Evolutionary conservation across 1,140 invertebrate species (phyloP).

Genomic region (Nasonia longicornis): DNA sequence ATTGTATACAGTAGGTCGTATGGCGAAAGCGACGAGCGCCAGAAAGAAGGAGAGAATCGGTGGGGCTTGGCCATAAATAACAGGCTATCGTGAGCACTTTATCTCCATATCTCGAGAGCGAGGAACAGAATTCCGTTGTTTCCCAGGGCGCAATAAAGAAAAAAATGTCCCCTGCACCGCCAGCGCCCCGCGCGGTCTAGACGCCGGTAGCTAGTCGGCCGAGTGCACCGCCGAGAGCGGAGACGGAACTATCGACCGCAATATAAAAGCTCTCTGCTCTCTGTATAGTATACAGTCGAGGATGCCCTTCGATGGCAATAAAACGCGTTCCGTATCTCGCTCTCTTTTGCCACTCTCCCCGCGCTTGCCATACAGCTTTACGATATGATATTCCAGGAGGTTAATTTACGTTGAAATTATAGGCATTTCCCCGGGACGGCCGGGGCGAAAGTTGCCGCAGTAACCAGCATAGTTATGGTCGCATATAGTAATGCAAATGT

Average conservation of each 20-base stretch:
- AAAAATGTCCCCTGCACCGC: conserved; percentile 32
- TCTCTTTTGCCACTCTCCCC: not conserved
- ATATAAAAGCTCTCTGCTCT: conserved; percentile 37
- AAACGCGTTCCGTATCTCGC: conserved; percentile 10
- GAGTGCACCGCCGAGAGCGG: not conserved
- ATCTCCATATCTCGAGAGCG: conserved; percentile 41
- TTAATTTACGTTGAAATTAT: conserved; percentile 46
- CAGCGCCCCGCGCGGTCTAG: no score
- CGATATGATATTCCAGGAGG: conserved; percentile 38
- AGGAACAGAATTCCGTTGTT: conserved; percentile 43
- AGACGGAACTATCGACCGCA: conserved; percentile 39
- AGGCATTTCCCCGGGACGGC: conserved; percentile 17
- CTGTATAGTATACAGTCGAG: not conserved
- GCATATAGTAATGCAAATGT: conserved; percentile 40
- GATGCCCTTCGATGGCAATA: conserved; percentile 26
- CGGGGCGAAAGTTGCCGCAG: not conserved
- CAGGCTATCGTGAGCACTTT: conserved; percentile 38
- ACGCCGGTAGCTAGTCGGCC: not conserved
- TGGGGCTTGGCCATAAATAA: conserved; percentile 29
- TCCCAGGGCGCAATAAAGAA: conserved; percentile 41
- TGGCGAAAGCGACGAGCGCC: not conserved
- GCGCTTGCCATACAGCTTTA: not conserved
- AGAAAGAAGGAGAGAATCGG: conserved; percentile 23
- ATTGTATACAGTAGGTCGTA: not conserved
- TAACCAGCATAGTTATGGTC: conserved; percentile 13